Evolutionary conservation across 1,140 invertebrate genomes (phyloP).

Genomic region (Forficula auricularia): DNA sequence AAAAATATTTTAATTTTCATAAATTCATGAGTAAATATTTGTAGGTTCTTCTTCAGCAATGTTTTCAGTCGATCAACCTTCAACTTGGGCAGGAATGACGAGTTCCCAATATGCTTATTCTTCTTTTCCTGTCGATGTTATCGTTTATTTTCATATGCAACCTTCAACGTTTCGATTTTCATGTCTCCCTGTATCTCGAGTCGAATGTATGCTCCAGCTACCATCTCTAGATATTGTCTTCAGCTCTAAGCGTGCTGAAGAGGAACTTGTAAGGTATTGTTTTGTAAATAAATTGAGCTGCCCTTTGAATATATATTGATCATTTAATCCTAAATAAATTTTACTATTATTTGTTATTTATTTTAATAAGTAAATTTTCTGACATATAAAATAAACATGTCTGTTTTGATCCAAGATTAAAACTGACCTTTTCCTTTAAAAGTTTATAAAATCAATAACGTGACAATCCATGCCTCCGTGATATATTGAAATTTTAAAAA

Average conservation of each 20-base stretch:
- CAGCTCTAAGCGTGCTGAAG: slow-evolving; percentile 71
- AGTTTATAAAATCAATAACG: too few species aligned
- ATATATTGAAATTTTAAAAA: too few species aligned
- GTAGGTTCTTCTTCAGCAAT: slow-evolving; percentile 9
- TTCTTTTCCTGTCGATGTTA: slow-evolving; percentile 94
- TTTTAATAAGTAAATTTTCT: too few species aligned
- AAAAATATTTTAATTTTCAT: slow-evolving; percentile 10
- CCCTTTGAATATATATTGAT: too few species aligned
- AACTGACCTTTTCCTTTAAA: too few species aligned
- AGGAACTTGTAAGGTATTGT: slow-evolving; percentile 37
- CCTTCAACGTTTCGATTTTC: slow-evolving; percentile 90
- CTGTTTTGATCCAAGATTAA: too few species aligned
- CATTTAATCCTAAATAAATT: too few species aligned
- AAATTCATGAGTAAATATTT: slow-evolving; percentile 15
- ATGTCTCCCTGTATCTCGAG: slow-evolving; percentile 83
- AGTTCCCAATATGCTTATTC: slow-evolving; percentile 66
- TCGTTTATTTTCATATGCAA: slow-evolving; percentile 96
- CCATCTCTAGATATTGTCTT: slow-evolving; percentile 88
- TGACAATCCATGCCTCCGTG: too few species aligned
- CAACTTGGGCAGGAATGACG: slow-evolving; percentile 21
- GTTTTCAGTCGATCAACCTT: slow-evolving; percentile 23
- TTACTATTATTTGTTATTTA: slow-evolving; percentile 3
- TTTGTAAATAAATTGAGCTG: slow-evolving; percentile 18
- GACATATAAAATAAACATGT: too few species aligned
- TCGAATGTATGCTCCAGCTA: slow-evolving; percentile 89